Evolutionary conservation across 1,140 invertebrate species (phyloP).

Genomic region (Diachasma alloeum): DNA sequence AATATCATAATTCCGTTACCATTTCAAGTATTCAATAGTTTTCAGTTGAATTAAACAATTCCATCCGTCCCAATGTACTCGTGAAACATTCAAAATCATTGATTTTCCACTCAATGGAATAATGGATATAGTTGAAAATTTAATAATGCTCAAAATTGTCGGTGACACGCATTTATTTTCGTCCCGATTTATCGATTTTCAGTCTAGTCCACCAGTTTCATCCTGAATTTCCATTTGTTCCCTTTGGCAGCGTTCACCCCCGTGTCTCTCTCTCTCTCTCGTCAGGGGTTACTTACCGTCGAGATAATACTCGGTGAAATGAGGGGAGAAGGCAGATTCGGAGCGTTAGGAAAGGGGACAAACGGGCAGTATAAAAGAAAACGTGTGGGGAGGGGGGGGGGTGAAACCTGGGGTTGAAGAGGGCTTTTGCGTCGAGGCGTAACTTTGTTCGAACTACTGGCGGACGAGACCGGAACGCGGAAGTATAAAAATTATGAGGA

Average conservation of each 20-base stretch:
- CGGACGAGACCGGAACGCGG: constrained; percentile 58
- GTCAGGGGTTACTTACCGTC: constrained; percentile 27
- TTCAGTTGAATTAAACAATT: background rate
- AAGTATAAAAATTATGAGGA: constrained; percentile 50
- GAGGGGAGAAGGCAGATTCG: constrained; percentile 21
- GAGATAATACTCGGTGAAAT: constrained; percentile 31
- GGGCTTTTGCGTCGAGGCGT: constrained; percentile 37
- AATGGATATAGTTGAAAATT: background rate
- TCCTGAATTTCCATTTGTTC: constrained; percentile 17
- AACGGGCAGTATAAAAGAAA: constrained; percentile 12
- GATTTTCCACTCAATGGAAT: background rate
- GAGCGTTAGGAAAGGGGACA: constrained; percentile 11
- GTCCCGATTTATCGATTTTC: constrained; percentile 32
- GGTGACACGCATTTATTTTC: constrained; percentile 9
- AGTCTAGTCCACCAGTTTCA: constrained; percentile 25
- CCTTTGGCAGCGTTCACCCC: constrained; percentile 32
- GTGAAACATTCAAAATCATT: background rate
- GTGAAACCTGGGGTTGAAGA: constrained; percentile 24
- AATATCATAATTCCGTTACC: too few relatives aligned
- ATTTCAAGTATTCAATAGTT: too few relatives aligned
- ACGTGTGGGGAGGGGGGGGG: constrained; percentile 15
- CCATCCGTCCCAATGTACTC: background rate
- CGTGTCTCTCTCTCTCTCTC: background rate
- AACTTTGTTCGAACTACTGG: constrained; percentile 46
- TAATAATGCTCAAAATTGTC: background rate